Base-by-base conservation (phyloP, 2,888 invertebrate species). In the Ophion ventricosus region DNA sequence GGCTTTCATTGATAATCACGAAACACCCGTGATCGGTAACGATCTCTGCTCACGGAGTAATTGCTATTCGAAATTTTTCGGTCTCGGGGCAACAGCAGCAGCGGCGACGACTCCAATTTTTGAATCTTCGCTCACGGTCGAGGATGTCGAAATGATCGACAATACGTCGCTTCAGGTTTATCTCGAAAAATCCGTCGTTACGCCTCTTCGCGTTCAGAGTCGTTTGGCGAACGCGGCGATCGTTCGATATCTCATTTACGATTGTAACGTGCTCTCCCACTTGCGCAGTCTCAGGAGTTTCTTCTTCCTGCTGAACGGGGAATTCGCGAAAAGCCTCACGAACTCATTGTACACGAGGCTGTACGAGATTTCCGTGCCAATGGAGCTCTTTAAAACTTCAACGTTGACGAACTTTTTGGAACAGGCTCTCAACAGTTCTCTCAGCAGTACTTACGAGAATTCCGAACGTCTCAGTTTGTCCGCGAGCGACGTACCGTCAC, bases 231-330 rank as follows among this genome's bases (percentile, higher is more conserved):
- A 96, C 82, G 96, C 96, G 84, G 96, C 97, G 8, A 95, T 97
- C 25, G 93, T 97, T 83, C 96, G 96, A 49, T 95, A 96, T 90
- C 96, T 96, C 87, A 93, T 97, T 0, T 94, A 95, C 0, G 95
- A 96, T 84, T 93, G 96, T 23, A 95, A 96, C 73, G 95, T 96
- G 91, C 94, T 97, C 57, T 95, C 96, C 25, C 97, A 97, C 93
- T 94, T 97, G 86, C 95, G 95, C 64, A 96, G 96, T 91, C 92
- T 97, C n/a, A 95, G 96, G 66, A 96, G 96, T 90, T 97, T 96
- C 89, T 97, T 96, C 91, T 97, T 97, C 88, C 91, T 97, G 29
- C 95, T 97, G 94, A 97, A 97, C 87, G 97, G 97, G 0, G 97
- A 97, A 92, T 97, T 97, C 92, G 96, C 96, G 0, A 95, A 95